phyloP scores from a whole-genome alignment of 2,888 invertebrate species.

The Drosophila fulvimacula region DNA sequence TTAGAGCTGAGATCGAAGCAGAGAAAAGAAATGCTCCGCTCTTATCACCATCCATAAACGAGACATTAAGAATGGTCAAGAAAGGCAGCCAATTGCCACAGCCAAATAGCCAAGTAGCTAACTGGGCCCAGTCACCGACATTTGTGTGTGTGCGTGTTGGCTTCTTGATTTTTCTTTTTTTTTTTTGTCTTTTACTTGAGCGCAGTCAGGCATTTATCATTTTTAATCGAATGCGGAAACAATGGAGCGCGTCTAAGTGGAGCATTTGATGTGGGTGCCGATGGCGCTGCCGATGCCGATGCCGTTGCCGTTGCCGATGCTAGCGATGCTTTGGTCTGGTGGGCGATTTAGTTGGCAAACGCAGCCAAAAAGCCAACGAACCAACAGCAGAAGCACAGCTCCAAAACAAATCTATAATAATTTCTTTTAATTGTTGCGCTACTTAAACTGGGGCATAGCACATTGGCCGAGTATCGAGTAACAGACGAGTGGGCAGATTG shows the following conservation, averaged over 20 bases:
- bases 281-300: conserved; percentile 11
- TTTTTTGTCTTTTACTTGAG: conserved; percentile 64
- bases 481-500: neutral
- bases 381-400: conserved; percentile 43
- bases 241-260: conserved; percentile 81
- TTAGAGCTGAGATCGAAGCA: conserved; percentile 46
- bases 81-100: conserved; percentile 46
- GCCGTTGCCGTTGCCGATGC: conserved; percentile 13
- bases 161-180: conserved; percentile 29
- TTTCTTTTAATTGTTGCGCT: conserved; percentile 74
- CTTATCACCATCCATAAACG: conserved; percentile 74
- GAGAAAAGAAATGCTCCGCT: conserved; percentile 41
- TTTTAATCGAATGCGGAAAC: conserved; percentile 81
- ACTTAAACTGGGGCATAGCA: conserved; percentile 7
- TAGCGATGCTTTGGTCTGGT: conserved; percentile 34
- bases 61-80: conserved; percentile 73
- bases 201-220: conserved; percentile 77
- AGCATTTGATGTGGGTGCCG: conserved; percentile 62
- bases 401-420: conserved; percentile 76
- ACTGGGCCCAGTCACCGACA: conserved; percentile 38
- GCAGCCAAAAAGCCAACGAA: conserved; percentile 57
- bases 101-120: conserved; percentile 16
- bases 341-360: conserved; percentile 57
- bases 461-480: conserved; percentile 7
- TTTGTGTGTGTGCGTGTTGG: neutral